Base-by-base conservation (phyloP, 2,888 invertebrate species). In the Drosophila bunnanda region DNA sequence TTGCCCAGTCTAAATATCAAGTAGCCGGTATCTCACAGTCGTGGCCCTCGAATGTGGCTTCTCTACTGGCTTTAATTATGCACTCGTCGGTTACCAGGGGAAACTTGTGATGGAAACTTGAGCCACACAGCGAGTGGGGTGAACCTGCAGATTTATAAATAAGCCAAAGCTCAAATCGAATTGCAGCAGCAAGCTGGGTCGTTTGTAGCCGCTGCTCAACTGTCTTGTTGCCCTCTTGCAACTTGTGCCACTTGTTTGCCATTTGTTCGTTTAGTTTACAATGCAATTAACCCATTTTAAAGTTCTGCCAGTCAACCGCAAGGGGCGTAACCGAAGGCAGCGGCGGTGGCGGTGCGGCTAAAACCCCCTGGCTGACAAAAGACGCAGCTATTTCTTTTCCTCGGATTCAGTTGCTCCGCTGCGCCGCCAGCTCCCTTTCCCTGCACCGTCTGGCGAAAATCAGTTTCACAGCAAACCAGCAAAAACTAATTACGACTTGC, bases 221-320 rank as follows among this genome's bases (percentile, higher is more conserved):
- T 59, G 41, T 55, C 44, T 58, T 78, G 53, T 59, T 69, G 77
- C 64, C 62, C 71, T 52, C 70, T 78, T 71, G 76, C 62, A 69
- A 52, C 70, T 78, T 69, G 76, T 53, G 74, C 52, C 65, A 77
- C 80, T 82, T 82, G 85, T 89, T 89, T 89, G 82, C 64, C 84
- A 83, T 89, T 82, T 82, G 87, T 80, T 88, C 71, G 81, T 74
- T 78, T 82, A 89, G 89, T 82, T 82, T 82, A 82, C 89, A 84
- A 84, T 89, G 83, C 89, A 84, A 89, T 84, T 84, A 84, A 84
- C 88, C 84, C 88, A 84, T 84, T 84, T 88, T 77, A 84, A 84
- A 84, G 82, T 89, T 84, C 77, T 74, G 80, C 80, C 69, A 77
- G 83, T 76, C 71, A 76, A 68, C 88, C 87, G 44, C 82, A 80